These are phyloP conservation scores for Platyscapa corneri DNA, from an alignment of 1,140 invertebrate species.

Conservation along the genomic window DNA sequence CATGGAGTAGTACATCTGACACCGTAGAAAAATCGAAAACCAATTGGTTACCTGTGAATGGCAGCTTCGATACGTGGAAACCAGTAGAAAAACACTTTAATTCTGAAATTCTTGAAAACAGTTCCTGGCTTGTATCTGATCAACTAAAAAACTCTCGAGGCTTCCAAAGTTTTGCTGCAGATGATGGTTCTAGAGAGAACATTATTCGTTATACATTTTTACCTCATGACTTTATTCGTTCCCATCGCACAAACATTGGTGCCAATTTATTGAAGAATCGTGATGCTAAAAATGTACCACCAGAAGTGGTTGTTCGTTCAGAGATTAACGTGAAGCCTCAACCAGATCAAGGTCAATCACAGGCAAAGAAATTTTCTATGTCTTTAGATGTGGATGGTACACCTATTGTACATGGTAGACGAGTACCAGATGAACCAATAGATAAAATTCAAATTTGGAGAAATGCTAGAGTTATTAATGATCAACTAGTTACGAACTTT, in stretches of 20 bases:
- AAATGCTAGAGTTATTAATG: conserved; percentile 90
- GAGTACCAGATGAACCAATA: conserved; percentile 87
- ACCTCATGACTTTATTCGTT: conserved; percentile 60
- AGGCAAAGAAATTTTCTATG: conserved; percentile 59
- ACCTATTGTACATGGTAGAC: conserved; percentile 85
- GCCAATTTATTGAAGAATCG: conserved; percentile 68
- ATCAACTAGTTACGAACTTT: conserved; percentile 78
- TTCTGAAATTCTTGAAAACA: not conserved
- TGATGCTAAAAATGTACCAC: conserved; percentile 74
- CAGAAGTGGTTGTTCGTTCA: conserved; percentile 80
- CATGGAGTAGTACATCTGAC: conserved; percentile 26
- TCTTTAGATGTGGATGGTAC: conserved; percentile 81
- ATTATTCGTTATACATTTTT: conserved; percentile 57
- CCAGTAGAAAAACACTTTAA: conserved; percentile 1
- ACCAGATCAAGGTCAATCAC: conserved; percentile 58
- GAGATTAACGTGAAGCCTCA: conserved; percentile 69
- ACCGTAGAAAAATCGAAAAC: not conserved
- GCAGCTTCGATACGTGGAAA: conserved; percentile 24
- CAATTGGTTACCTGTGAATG: conserved; percentile 36
- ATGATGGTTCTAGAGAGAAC: conserved; percentile 19
- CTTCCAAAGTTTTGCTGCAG: conserved; percentile 26
- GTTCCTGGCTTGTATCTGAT: conserved; percentile 18
- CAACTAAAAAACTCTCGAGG: not conserved
- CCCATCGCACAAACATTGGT: conserved; percentile 69
- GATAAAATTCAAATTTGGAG: conserved; percentile 87